A percentile compares a stretch with the other conserved stretches of the same genome.
phyloP scores from a whole-genome alignment of 1,140 invertebrate genomes.

The Laupala kohalensis region DNA sequence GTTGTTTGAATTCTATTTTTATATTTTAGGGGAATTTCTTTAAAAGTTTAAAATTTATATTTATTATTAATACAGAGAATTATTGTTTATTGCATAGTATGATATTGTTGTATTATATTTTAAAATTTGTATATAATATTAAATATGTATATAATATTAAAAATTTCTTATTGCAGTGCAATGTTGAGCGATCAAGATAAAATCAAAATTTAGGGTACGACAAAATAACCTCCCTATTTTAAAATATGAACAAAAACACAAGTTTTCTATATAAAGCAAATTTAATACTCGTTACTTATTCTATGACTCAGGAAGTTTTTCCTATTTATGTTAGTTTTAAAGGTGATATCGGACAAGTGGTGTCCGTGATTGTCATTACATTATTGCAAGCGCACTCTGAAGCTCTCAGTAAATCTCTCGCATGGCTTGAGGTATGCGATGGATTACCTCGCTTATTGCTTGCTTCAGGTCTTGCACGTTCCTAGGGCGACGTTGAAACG shows the following conservation, averaged over 20 bases:
- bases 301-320: background rate
- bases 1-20: too few species aligned
- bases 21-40: too few species aligned
- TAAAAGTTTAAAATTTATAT: too few species aligned
- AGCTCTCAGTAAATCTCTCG: background rate
- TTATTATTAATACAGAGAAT: too few species aligned
- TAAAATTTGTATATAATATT: too few species aligned
- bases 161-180: too few species aligned
- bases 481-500: background rate
- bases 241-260: background rate
- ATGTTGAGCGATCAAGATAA: too few species aligned
- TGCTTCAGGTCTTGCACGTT: background rate
- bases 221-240: background rate
- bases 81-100: too few species aligned
- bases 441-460: background rate
- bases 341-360: background rate
- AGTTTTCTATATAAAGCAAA: background rate
- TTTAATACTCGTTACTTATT: background rate
- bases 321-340: background rate
- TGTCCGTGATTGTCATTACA: background rate
- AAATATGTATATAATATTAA: too few species aligned
- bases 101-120: too few species aligned
- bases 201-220: background rate
- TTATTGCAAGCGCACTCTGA: background rate
- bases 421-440: background rate